phyloP scores from a whole-genome alignment of 2,113 vertebrate genomes.

The Talpa occidentalis region DNA sequence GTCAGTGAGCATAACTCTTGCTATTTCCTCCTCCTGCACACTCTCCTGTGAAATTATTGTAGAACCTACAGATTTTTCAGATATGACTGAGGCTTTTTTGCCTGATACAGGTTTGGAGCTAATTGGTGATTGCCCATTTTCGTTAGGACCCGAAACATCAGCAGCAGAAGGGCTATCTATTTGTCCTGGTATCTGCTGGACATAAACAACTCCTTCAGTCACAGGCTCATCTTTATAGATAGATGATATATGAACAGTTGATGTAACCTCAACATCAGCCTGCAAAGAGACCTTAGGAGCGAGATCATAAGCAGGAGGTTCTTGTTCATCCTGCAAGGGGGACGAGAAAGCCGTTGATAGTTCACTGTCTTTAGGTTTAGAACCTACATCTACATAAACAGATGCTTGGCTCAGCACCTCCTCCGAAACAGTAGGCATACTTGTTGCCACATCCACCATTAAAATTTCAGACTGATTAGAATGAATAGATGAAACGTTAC shows the following conservation, averaged over 20 bases:
- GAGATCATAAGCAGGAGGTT: conserved; percentile 64
- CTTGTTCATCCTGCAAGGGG: conserved; percentile 77
- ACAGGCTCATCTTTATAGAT: conserved; percentile 36
- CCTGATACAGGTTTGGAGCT: conserved; percentile 7
- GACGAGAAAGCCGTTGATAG: conserved; percentile 59
- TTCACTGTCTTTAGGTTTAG: conserved; percentile 34
- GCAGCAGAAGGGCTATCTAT: conserved; percentile 70
- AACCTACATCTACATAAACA: conserved; percentile 23
- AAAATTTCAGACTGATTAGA: conserved; percentile 76
- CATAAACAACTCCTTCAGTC: conserved; percentile 58
- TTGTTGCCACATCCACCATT: conserved; percentile 84
- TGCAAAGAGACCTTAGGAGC: conserved; percentile 63
- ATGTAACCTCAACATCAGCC: conserved; percentile 48
- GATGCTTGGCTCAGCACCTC: conserved; percentile 50
- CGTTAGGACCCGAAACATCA: conserved; percentile 51
- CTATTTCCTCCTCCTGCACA: conserved; percentile 57
- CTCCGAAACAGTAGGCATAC: conserved; percentile 60
- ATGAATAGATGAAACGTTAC: conserved; percentile 71
- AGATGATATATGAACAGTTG: not conserved
- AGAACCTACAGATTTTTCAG: conserved; percentile 37
- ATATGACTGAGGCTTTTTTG: conserved; percentile 9
- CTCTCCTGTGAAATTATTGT: not conserved
- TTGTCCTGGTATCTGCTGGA: conserved; percentile 78
- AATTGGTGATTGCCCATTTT: conserved; percentile 66
- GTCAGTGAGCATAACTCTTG: conserved; percentile 43